A percentile compares a stretch with the other conserved stretches of the same genome.
Evolutionary conservation across 2,797 vertebrate species (phyloP).

Genomic region (Dallia pectoralis): DNA sequence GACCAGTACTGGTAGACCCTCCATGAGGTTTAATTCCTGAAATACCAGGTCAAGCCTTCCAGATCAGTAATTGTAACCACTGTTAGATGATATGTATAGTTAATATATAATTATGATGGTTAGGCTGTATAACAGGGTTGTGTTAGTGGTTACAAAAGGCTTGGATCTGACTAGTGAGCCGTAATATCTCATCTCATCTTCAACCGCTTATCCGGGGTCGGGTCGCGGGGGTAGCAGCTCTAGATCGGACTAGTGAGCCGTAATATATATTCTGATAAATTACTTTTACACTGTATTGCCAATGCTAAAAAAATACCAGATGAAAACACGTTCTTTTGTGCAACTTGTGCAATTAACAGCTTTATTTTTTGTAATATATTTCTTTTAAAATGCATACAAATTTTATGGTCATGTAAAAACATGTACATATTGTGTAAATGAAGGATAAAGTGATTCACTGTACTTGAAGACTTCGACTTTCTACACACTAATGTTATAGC

Average conservation of each 20-base stretch:
- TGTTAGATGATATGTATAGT: not conserved
- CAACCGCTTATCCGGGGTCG: too few species aligned
- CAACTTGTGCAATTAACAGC: slow-evolving; percentile 33
- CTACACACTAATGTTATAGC: slow-evolving; percentile 49
- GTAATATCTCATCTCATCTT: not conserved
- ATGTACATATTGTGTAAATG: slow-evolving; percentile 59
- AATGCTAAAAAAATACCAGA: slow-evolving; percentile 20
- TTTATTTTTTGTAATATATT: slow-evolving; percentile 58
- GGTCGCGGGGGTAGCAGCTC: too few species aligned
- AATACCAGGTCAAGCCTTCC: not conserved
- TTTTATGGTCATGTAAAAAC: slow-evolving; percentile 49
- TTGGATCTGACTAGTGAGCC: not conserved
- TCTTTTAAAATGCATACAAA: slow-evolving; percentile 50
- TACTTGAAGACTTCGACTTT: slow-evolving; percentile 58
- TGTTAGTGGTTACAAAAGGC: not conserved
- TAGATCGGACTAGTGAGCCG: slow-evolving; percentile 16
- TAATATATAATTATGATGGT: not conserved
- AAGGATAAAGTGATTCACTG: slow-evolving; percentile 37
- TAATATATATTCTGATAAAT: not conserved
- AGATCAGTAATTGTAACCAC: too few species aligned
- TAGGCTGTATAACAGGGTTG: not conserved
- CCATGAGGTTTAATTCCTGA: not conserved
- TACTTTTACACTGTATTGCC: slow-evolving; percentile 1
- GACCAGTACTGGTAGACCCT: not conserved
- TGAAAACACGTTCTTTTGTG: slow-evolving; percentile 38